These are phyloP conservation scores for Oostethus manadensis DNA, from an alignment of 2,113 vertebrate genomes.

Conservation along the genomic window DNA sequence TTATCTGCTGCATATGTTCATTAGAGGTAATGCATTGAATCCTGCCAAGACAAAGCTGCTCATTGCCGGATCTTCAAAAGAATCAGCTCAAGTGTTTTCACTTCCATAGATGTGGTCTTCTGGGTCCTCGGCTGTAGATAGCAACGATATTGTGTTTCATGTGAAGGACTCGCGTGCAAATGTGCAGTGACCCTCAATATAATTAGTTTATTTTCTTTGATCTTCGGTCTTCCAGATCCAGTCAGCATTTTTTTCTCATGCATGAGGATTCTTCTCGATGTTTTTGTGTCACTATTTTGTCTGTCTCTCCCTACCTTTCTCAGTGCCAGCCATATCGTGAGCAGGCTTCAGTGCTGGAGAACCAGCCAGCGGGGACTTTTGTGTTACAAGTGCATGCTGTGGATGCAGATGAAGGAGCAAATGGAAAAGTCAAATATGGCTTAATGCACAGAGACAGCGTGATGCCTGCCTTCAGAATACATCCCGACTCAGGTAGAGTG, in stretches of 20 bases:
- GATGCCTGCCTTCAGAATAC: constrained; percentile 80
- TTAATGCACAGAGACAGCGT: constrained; percentile 84
- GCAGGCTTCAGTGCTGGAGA: constrained; percentile 81
- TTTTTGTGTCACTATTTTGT: constrained; percentile 27
- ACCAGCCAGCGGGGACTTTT: constrained; percentile 82
- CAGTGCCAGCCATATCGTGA: constrained; percentile 84
- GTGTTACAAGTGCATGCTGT: constrained; percentile 83
- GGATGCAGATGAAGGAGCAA: constrained; percentile 85
- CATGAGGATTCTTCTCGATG: constrained; percentile 5
- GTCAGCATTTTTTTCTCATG: constrained; percentile 1
- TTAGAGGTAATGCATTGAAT: constrained; percentile 43
- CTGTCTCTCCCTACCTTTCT: constrained; percentile 12
- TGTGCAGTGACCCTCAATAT: constrained; percentile 31
- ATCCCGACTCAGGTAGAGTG: constrained; percentile 82
- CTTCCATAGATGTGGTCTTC: constrained; percentile 17
- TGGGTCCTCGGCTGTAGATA: constrained; percentile 11
- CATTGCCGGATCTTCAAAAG: constrained; percentile 39
- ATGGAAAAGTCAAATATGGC: constrained; percentile 85
- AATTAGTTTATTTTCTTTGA: constrained; percentile 46
- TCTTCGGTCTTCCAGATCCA: constrained; percentile 15
- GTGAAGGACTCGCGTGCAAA: constrained; percentile 4
- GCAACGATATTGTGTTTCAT: constrained; percentile 20
- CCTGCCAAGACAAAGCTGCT: constrained; percentile 34
- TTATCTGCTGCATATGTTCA: constrained; percentile 53
- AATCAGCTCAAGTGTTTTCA: constrained; percentile 39